phyloP scores from a whole-genome alignment of 53 echinoderm and acorn worm species.

The Glandiceps talaboti region DNA sequence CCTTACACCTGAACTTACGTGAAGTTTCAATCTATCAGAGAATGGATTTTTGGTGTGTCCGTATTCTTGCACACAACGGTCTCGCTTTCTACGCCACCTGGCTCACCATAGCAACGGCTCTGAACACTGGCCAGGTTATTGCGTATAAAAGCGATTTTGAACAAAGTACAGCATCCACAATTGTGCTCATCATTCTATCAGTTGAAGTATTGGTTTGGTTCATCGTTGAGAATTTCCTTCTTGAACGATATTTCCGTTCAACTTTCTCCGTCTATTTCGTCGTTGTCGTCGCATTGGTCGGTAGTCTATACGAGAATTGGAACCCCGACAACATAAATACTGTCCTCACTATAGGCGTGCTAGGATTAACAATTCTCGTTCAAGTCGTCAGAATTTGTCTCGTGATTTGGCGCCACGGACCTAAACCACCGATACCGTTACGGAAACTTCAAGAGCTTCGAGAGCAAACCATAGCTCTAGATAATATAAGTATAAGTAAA shows the following conservation, averaged over 20 bases:
- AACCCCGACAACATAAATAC: slow-evolving; percentile 12
- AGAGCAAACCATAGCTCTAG: too few relatives aligned
- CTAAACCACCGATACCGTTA: too few relatives aligned
- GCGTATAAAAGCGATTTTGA: slow-evolving; percentile 23
- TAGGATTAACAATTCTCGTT: slow-evolving; percentile 27
- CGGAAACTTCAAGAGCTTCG: too few relatives aligned
- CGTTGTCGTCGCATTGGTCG: slow-evolving; percentile 35
- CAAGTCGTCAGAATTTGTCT: too few relatives aligned
- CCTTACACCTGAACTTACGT: slow-evolving; percentile 8
- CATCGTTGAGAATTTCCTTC: slow-evolving; percentile 30
- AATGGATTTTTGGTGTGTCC: slow-evolving; percentile 34
- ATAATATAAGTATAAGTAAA: too few relatives aligned
- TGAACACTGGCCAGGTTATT: slow-evolving; percentile 54
- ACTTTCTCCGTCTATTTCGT: slow-evolving; percentile 36
- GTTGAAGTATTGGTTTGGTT: slow-evolving; percentile 24
- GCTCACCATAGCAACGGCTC: slow-evolving; percentile 54
- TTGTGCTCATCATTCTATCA: slow-evolving; percentile 27
- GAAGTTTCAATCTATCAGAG: too few relatives aligned
- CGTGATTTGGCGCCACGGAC: too few relatives aligned
- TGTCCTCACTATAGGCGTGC: slow-evolving; percentile 33
- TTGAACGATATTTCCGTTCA: slow-evolving; percentile 36
- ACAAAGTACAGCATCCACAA: slow-evolving; percentile 19
- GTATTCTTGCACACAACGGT: slow-evolving; percentile 54
- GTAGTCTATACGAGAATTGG: slow-evolving; percentile 36
- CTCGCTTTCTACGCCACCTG: slow-evolving; percentile 64